These are phyloP conservation scores for Gonatopus flavifemur DNA, from an alignment of 1,140 invertebrate species.

Conservation along the genomic window DNA sequence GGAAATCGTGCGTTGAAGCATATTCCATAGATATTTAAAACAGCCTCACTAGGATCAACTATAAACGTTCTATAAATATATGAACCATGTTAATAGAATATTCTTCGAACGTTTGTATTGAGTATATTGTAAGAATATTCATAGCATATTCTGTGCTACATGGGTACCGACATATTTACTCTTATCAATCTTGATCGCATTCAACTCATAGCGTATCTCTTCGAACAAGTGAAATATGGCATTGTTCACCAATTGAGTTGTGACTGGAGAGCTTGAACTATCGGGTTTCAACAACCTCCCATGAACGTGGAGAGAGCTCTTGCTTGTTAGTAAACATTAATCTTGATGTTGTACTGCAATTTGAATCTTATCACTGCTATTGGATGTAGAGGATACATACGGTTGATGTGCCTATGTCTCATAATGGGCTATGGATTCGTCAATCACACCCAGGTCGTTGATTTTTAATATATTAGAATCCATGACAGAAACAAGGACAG, in stretches of 20 bases:
- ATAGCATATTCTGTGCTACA: too few species aligned
- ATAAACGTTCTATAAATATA: too few species aligned
- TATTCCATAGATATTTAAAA: too few species aligned
- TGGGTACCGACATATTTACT: slow-evolving; percentile 10
- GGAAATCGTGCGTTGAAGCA: too few species aligned
- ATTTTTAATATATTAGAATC: slow-evolving; percentile 22
- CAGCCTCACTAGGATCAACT: too few species aligned
- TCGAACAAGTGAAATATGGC: slow-evolving; percentile 48
- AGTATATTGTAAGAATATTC: too few species aligned
- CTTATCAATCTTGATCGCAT: slow-evolving; percentile 36
- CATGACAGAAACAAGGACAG: slow-evolving; percentile 19
- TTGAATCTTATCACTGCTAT: slow-evolving; percentile 44
- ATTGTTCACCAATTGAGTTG: slow-evolving; percentile 42
- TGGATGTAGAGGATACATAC: slow-evolving; percentile 37
- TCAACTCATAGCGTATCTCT: slow-evolving; percentile 54
- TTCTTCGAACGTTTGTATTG: too few species aligned
- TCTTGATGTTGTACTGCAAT: slow-evolving; percentile 48
- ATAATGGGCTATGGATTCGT: slow-evolving; percentile 40
- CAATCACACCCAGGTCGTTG: slow-evolving; percentile 3
- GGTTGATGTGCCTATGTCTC: slow-evolving; percentile 43
- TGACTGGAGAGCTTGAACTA: slow-evolving; percentile 5
- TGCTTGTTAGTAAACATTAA: slow-evolving; percentile 36
- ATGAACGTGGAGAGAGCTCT: slow-evolving; percentile 40
- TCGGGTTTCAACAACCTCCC: slow-evolving; percentile 29
- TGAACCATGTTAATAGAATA: too few species aligned